These are phyloP conservation scores for Lordiphosa fenestrarum DNA, from an alignment of 2,888 invertebrate species.

Conservation along the genomic window DNA sequence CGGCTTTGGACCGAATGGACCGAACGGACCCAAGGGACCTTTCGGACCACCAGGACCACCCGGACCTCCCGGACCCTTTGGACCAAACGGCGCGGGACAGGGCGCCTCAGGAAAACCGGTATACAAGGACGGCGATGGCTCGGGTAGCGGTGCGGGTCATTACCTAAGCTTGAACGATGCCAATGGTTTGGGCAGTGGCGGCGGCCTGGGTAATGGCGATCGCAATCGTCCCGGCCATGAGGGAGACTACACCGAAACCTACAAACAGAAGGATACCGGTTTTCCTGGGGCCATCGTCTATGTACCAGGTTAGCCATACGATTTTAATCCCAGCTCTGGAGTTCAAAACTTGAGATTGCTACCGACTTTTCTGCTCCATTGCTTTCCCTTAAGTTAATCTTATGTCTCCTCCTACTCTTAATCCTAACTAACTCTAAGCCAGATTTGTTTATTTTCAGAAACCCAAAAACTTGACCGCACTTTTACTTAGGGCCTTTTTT, in stretches of 20 bases:
- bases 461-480: too few relatives aligned
- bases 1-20: slow-evolving; percentile 73
- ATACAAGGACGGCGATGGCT: slow-evolving; percentile 52
- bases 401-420: too few relatives aligned
- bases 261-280: slow-evolving; percentile 63
- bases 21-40: slow-evolving; percentile 77
- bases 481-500: too few relatives aligned
- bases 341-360: slow-evolving; percentile 63
- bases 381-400: not conserved
- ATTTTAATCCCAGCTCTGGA: slow-evolving; percentile 27
- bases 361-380: slow-evolving; percentile 5
- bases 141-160: slow-evolving; percentile 36
- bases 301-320: slow-evolving; percentile 76
- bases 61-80: slow-evolving; percentile 77
- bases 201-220: slow-evolving; percentile 29
- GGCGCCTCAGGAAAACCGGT: slow-evolving; percentile 77
- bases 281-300: slow-evolving; percentile 77
- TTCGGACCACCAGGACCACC: slow-evolving; percentile 73
- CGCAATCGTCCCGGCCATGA: slow-evolving; percentile 33
- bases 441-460: too few relatives aligned
- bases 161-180: slow-evolving; percentile 23
- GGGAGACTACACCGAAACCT: slow-evolving; percentile 46
- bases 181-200: slow-evolving; percentile 26
- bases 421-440: too few relatives aligned
- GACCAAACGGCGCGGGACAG: slow-evolving; percentile 80